Evolutionary conservation across 2,797 vertebrate genomes (phyloP), one percentile per base, ranked within the genome.

Genomic region (Sitta carolinensis): DNA sequence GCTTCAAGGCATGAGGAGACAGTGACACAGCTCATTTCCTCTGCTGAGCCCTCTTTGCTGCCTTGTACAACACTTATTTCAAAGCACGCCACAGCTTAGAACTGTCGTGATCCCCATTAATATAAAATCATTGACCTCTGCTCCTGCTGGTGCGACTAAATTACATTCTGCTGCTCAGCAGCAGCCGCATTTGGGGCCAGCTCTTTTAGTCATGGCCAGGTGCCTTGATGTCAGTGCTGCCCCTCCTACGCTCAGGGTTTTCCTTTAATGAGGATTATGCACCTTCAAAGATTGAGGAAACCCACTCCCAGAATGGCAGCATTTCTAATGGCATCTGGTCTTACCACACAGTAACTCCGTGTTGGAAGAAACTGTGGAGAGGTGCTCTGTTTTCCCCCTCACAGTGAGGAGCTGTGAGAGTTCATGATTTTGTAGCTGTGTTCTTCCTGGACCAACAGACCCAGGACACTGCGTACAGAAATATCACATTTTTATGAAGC

Each of bases 51-150:
- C 97, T 97, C 97, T 96, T 97, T 94, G 97, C 97, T 94, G 97
- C 97, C 97, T 96, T 97, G 97, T 97, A 97, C 97, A 98, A 98
- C 97, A 97, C 97, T 98, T 98, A 98, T 98, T 98, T 98, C 97
- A 97, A 97, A 98, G 97, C 98, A 97, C 94, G 94, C 97, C 97
- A 97, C 97, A 98, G 97, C 97, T 98, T 98, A 98, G 97, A 98
- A 98, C 97, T 97, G 98, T 97, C 97, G 96, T 98, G 98, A 98
- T 98, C 98, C 98, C 98, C 98, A 98, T 98, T 98, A 98, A 98
- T 98, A 98, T 98, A 98, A 98, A 98, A 98, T 98, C 97, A 98
- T 98, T 98, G 98, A 98, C 98, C 98, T 97, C 97, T 98, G 98
- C 97, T 97, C 98, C 97, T 29, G 96, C 97, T 97, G 97, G 97